phyloP scores from a whole-genome alignment of 2,797 vertebrate species.

The Momotus momota region DNA sequence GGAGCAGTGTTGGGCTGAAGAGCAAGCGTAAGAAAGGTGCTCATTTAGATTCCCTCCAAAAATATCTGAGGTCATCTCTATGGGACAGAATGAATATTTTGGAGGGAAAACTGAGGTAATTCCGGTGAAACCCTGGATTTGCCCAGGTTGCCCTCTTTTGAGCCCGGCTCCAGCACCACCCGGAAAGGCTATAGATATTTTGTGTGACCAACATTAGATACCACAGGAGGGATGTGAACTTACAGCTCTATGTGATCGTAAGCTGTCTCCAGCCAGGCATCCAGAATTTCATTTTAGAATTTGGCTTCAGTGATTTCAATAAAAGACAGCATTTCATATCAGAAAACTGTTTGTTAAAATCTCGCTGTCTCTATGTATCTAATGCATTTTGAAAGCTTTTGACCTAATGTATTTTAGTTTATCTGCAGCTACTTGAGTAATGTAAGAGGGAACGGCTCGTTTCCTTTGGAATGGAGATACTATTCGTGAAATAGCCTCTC shows the following conservation, averaged over 20 bases:
- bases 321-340: background rate
- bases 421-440: conserved; percentile 36
- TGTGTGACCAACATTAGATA: background rate
- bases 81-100: too few relatives aligned
- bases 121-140: too few relatives aligned
- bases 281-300: conserved; percentile 7
- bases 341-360: background rate
- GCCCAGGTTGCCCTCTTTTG: too few relatives aligned
- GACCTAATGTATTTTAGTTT: conserved; percentile 31
- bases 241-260: background rate
- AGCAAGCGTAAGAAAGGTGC: too few relatives aligned
- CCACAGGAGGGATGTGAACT: background rate
- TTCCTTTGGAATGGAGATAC: conserved; percentile 6
- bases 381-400: conserved; percentile 47
- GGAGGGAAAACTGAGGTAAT: too few relatives aligned
- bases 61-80: too few relatives aligned
- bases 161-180: too few relatives aligned
- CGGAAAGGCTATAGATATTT: background rate
- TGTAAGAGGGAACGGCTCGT: conserved; percentile 41
- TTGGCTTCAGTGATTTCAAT: conserved; percentile 2
- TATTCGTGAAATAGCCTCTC: conserved; percentile 42
- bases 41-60: too few relatives aligned
- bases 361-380: conserved; percentile 12
- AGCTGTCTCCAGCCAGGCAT: background rate
- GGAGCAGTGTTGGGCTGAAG: too few relatives aligned